Evolutionary conservation across 30 jellyfish, hydroid and myxozoan genomes (phyloP).

Genomic region (Aurelia coerulea): DNA sequence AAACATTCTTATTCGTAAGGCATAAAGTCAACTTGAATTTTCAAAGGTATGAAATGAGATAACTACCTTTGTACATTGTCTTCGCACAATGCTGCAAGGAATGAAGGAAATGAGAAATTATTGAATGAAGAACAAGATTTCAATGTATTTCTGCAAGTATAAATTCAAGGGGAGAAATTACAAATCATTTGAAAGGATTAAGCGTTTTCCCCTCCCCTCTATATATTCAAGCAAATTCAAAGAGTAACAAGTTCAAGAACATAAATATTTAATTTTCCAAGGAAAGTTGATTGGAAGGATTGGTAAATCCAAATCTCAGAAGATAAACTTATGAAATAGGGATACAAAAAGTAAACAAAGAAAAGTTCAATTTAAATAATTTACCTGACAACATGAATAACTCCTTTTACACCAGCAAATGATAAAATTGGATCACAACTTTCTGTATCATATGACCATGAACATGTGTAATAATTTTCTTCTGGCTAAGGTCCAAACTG

Average conservation of each 20-base stretch:
- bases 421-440: slow-evolving; percentile 85
- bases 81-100: slow-evolving; percentile 27
- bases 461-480: slow-evolving; percentile 88
- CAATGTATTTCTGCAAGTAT: too few relatives aligned
- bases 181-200: too few relatives aligned
- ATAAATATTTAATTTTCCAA: too few relatives aligned
- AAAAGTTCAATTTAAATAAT: too few relatives aligned
- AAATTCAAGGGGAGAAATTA: too few relatives aligned
- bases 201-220: too few relatives aligned
- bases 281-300: too few relatives aligned
- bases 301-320: too few relatives aligned
- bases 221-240: too few relatives aligned
- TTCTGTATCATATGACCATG: slow-evolving; percentile 86
- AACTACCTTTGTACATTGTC: slow-evolving; percentile 48
- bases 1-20: background rate
- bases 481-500: slow-evolving; percentile 73
- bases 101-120: background rate
- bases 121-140: background rate
- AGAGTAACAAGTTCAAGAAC: too few relatives aligned
- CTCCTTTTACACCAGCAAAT: slow-evolving; percentile 98
- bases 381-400: slow-evolving; percentile 88
- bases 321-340: too few relatives aligned
- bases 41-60: background rate
- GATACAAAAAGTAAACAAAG: too few relatives aligned
- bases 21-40: background rate